phyloP scores from a whole-genome alignment of 2,888 invertebrate genomes.

The Cheilosia pagana region DNA sequence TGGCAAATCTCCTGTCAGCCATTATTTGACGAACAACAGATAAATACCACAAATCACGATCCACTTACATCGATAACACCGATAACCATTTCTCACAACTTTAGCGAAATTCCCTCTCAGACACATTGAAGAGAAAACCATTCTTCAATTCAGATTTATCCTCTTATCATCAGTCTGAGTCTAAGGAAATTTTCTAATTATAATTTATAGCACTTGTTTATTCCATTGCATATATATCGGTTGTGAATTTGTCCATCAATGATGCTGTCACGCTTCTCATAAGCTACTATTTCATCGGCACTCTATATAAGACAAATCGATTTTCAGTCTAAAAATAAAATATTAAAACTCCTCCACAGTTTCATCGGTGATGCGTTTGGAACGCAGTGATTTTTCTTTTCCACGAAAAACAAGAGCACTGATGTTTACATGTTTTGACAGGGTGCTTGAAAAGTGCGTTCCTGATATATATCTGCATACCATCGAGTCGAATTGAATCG shows the following conservation, averaged over 20 bases:
- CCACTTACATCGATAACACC: not conserved
- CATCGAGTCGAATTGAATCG: slow-evolving; percentile 41
- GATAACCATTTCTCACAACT: slow-evolving; percentile 26
- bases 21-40: too few relatives aligned
- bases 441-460: slow-evolving; percentile 76
- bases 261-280: slow-evolving; percentile 72
- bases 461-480: slow-evolving; percentile 44
- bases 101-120: slow-evolving; percentile 6
- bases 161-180: not conserved
- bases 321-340: slow-evolving; percentile 68
- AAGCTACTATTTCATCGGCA: slow-evolving; percentile 72
- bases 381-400: slow-evolving; percentile 22
- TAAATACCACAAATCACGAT: too few relatives aligned
- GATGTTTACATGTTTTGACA: slow-evolving; percentile 83
- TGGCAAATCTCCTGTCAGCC: too few relatives aligned
- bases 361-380: slow-evolving; percentile 14
- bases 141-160: slow-evolving; percentile 48
- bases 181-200: slow-evolving; percentile 57
- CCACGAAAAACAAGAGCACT: not conserved
- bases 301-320: slow-evolving; percentile 73
- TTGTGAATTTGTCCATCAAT: slow-evolving; percentile 80
- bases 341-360: slow-evolving; percentile 4
- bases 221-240: slow-evolving; percentile 72
- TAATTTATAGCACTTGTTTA: slow-evolving; percentile 73
- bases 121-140: slow-evolving; percentile 2